Percentiles rank a stretch among this genome's conserved stretches.
phyloP scores from a whole-genome alignment of 2,888 invertebrate species.

The Orchesellides sinensis region DNA sequence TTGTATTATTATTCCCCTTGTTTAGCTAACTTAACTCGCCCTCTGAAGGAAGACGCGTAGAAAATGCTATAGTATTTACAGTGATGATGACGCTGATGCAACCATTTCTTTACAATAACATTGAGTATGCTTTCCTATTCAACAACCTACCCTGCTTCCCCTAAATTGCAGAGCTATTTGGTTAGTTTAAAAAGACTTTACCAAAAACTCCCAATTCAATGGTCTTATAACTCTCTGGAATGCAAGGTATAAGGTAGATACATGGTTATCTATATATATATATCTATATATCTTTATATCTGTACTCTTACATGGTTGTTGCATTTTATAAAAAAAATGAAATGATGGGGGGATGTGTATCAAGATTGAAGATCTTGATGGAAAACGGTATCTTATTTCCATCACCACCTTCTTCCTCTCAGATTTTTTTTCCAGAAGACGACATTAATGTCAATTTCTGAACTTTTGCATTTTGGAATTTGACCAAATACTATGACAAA shows the following conservation, averaged over 20 bases:
- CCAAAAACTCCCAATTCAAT: too few relatives aligned
- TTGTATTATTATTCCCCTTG: slow-evolving; percentile 61
- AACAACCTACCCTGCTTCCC: slow-evolving; percentile 5
- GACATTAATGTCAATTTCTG: too few relatives aligned
- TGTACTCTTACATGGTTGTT: too few relatives aligned
- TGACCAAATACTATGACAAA: too few relatives aligned
- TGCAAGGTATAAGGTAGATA: too few relatives aligned
- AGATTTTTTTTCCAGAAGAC: too few relatives aligned
- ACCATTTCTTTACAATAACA: not conserved
- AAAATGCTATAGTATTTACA: slow-evolving; percentile 39
- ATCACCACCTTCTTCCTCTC: slow-evolving; percentile 31
- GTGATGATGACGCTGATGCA: slow-evolving; percentile 44
- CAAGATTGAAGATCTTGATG: not conserved
- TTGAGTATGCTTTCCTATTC: not conserved
- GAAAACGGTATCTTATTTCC: slow-evolving; percentile 38
- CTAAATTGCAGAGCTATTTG: too few relatives aligned
- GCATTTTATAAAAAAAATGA: not conserved
- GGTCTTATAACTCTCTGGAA: too few relatives aligned
- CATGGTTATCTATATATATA: too few relatives aligned
- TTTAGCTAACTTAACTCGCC: slow-evolving; percentile 62
- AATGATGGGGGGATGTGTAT: not conserved
- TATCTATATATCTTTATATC: too few relatives aligned
- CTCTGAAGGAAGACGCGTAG: slow-evolving; percentile 39
- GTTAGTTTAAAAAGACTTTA: slow-evolving; percentile 1
- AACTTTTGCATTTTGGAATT: too few relatives aligned